Conservation (phyloP, 2,888 invertebrate species). For the Helicoverpa assulta region DNA sequence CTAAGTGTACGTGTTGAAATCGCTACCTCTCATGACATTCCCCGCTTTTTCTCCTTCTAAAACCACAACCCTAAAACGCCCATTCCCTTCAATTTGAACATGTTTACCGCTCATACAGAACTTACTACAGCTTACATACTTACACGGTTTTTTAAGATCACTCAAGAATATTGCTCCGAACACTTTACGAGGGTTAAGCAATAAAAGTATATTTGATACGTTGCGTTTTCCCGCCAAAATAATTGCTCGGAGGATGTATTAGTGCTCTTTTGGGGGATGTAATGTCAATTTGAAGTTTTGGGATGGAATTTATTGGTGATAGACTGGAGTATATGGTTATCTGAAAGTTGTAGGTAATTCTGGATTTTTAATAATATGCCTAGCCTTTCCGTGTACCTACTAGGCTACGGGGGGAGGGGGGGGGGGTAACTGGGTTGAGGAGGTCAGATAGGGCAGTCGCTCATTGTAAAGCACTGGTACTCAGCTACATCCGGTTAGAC, state of each 20-base stretch:
- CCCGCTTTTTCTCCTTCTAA: neutral
- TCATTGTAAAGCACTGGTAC: too few relatives aligned
- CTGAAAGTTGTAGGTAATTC: too few relatives aligned
- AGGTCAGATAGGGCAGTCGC: too few relatives aligned
- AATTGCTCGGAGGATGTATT: constrained; percentile 46
- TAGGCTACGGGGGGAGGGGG: too few relatives aligned
- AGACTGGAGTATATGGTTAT: neutral
- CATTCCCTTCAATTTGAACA: constrained; percentile 46
- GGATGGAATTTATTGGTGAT: constrained; percentile 17
- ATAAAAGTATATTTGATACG: constrained; percentile 60
- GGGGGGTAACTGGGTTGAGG: too few relatives aligned
- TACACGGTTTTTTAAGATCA: constrained; percentile 58
- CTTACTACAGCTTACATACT: constrained; percentile 10
- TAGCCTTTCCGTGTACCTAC: too few relatives aligned
- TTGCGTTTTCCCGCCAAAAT: constrained; percentile 38
- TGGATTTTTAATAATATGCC: too few relatives aligned
- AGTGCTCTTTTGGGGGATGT: constrained; percentile 28
- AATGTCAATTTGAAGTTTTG: constrained; percentile 28
- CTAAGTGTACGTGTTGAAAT: too few relatives aligned
- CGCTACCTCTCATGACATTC: neutral
- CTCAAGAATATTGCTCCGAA: constrained; percentile 53
- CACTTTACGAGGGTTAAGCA: constrained; percentile 40
- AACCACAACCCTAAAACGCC: neutral
- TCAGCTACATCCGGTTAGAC: too few relatives aligned
- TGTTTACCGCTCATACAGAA: constrained; percentile 50